A percentile compares a stretch with the other conserved stretches of the same genome.
phyloP scores from a whole-genome alignment of 2,797 vertebrate genomes.

The Carduelis carduelis region DNA sequence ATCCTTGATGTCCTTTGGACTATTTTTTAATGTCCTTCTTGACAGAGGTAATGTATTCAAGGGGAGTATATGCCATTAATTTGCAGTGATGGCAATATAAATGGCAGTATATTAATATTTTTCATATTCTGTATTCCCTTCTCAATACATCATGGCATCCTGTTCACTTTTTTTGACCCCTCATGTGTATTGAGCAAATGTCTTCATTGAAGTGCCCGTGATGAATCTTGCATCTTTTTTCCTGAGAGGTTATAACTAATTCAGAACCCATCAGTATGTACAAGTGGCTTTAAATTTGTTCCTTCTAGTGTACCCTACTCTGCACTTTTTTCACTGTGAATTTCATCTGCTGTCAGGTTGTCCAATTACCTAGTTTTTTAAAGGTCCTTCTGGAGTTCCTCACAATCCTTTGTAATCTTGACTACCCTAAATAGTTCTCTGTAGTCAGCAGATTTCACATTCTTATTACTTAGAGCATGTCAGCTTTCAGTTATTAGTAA shows the following conservation, averaged over 20 bases:
- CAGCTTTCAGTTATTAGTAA: constrained; percentile 72
- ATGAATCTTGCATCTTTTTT: constrained; percentile 45
- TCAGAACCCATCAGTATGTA: constrained; percentile 57
- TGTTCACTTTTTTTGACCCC: constrained; percentile 54
- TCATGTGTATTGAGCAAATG: constrained; percentile 37
- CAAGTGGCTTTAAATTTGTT: constrained; percentile 54
- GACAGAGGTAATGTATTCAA: constrained; percentile 54
- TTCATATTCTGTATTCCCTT: constrained; percentile 58
- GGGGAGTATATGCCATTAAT: constrained; percentile 50
- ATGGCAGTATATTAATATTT: constrained; percentile 65
- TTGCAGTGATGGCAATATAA: constrained; percentile 57
- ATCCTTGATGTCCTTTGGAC: constrained; percentile 45
- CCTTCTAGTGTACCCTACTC: constrained; percentile 52
- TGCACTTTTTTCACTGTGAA: constrained; percentile 65
- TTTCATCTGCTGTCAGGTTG: constrained; percentile 65
- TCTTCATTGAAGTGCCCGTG: constrained; percentile 20
- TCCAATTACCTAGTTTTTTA: constrained; percentile 67
- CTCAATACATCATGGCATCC: constrained; percentile 32
- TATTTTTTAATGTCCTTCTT: constrained; percentile 53
- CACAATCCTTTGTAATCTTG: constrained; percentile 27
- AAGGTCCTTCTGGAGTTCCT: constrained; percentile 60
- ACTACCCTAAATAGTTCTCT: background rate
- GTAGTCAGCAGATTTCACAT: constrained; percentile 57
- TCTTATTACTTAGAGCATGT: constrained; percentile 61
- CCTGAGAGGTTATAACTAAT: constrained; percentile 61